A percentile compares a stretch with the other conserved stretches of the same genome.
These are phyloP conservation scores for Hirudinaria manillensis DNA, from an alignment of 2,888 invertebrate genomes.

Conservation along the genomic window DNA sequence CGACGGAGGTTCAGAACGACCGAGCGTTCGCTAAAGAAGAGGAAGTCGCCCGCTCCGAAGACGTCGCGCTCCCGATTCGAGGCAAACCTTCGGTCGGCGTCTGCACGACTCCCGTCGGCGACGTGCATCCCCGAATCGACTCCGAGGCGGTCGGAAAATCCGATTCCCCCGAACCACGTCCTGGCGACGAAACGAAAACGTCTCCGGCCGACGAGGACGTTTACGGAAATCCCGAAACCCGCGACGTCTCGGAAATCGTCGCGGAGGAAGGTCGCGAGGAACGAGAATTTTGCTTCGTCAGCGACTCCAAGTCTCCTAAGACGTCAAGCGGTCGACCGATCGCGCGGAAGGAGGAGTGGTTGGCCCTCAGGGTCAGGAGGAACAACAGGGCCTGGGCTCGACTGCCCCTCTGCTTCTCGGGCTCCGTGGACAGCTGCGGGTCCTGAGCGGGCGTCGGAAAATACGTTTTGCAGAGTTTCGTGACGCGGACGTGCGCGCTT, in stretches of 20 bases:
- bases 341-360: conserved; percentile 49
- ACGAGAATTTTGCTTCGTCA: too few species aligned
- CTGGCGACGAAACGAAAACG: background rate
- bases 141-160: background rate
- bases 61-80: background rate
- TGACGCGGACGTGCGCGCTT: too few species aligned
- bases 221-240: background rate
- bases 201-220: background rate
- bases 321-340: conserved; percentile 36
- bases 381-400: conserved; percentile 46
- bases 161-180: background rate
- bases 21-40: background rate
- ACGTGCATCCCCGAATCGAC: background rate
- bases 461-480: too few species aligned
- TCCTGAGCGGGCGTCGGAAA: background rate
- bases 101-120: background rate
- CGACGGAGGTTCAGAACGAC: background rate
- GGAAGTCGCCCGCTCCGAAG: background rate
- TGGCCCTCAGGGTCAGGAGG: conserved; percentile 48
- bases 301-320: background rate
- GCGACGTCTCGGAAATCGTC: background rate
- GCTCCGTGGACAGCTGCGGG: conserved; percentile 19
- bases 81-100: background rate
- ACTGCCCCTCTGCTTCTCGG: conserved; percentile 47
- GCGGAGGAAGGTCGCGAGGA: background rate